Evolutionary conservation across 2,113 vertebrate species (phyloP).

Genomic region (Cygnus atratus): DNA sequence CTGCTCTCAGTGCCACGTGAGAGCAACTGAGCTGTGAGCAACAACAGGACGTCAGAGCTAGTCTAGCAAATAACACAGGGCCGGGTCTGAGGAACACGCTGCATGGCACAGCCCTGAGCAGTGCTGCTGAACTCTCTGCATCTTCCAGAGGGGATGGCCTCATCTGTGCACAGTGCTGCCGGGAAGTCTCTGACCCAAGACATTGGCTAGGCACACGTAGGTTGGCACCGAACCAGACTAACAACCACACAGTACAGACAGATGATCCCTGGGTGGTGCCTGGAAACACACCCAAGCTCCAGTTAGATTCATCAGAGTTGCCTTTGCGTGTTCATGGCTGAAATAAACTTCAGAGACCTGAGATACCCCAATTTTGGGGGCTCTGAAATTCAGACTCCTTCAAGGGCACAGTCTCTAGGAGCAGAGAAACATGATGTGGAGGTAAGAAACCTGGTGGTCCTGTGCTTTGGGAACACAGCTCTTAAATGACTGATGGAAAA

Average conservation of each 20-base stretch:
- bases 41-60: neutral
- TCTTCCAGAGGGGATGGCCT: neutral
- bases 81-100: neutral
- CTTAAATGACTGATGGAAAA: neutral
- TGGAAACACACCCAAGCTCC: neutral
- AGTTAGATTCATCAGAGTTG: neutral
- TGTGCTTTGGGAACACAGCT: neutral
- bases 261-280: neutral
- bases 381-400: neutral
- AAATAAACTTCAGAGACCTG: neutral
- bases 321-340: fast-evolving
- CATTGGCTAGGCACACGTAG: neutral
- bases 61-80: neutral
- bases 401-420: neutral
- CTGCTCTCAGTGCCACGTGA: neutral
- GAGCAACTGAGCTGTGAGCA: neutral
- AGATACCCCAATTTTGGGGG: neutral
- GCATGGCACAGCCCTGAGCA: fast-evolving
- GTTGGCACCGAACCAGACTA: neutral
- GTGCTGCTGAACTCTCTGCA: fast-evolving
- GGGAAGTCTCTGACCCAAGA: neutral
- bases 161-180: neutral
- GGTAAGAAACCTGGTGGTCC: neutral
- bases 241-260: neutral
- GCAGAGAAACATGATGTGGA: neutral